phyloP scores from a whole-genome alignment of 1,140 invertebrate species.

The Dendroctonus ponderosae region DNA sequence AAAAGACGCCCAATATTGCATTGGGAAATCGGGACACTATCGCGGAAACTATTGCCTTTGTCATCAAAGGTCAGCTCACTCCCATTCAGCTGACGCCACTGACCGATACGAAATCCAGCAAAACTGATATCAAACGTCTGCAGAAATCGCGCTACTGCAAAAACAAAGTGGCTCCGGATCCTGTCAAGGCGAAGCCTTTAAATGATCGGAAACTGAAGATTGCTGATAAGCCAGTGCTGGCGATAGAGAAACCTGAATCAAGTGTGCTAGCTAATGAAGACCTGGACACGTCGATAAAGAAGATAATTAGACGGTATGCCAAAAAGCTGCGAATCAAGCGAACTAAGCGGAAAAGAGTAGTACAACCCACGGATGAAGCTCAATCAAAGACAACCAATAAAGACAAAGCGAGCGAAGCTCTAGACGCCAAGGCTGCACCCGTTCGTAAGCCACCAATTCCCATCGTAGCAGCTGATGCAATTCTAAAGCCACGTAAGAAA shows the following conservation, averaged over 20 bases:
- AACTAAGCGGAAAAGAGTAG: no score
- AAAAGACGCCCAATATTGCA: constrained; percentile 1
- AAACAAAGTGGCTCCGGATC: no score
- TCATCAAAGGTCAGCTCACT: constrained; percentile 49
- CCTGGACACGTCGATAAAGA: constrained; percentile 16
- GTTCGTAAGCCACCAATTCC: no score
- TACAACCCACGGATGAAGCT: no score
- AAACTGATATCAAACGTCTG: neutral
- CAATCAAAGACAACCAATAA: no score
- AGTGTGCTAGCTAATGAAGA: constrained; percentile 12
- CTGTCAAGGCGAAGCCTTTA: no score
- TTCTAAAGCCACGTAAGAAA: no score
- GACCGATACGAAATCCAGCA: neutral
- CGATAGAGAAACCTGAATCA: neutral
- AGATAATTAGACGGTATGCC: constrained; percentile 15
- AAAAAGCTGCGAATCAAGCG: constrained; percentile 20
- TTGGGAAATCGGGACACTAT: constrained; percentile 34
- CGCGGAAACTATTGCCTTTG: constrained; percentile 48
- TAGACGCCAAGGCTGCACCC: no score
- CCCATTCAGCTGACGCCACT: constrained; percentile 43
- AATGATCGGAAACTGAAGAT: neutral
- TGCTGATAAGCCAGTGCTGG: neutral
- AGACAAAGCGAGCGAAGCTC: no score
- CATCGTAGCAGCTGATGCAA: no score
- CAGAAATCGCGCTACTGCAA: neutral